These are phyloP conservation scores for Tinea pellionella DNA, from an alignment of 2,888 invertebrate genomes.

Conservation along the genomic window DNA sequence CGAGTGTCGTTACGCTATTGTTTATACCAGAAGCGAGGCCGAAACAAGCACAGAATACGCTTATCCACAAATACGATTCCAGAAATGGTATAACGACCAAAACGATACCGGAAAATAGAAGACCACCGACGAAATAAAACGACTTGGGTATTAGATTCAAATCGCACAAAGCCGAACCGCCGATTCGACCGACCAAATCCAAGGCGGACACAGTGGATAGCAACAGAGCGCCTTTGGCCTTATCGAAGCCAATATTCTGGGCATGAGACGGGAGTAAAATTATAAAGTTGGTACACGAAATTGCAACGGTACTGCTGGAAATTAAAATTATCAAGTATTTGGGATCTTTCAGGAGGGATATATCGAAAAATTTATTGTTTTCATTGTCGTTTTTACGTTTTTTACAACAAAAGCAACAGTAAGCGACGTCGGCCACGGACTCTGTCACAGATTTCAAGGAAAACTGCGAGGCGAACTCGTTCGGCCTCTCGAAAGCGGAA, in stretches of 20 bases:
- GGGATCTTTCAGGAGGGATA: slow-evolving; percentile 78
- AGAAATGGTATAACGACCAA: slow-evolving; percentile 78
- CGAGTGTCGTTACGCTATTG: slow-evolving; percentile 86
- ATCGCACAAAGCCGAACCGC: slow-evolving; percentile 86
- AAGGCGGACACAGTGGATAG: slow-evolving; percentile 84
- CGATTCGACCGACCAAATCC: slow-evolving; percentile 85
- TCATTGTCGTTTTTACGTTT: slow-evolving; percentile 33
- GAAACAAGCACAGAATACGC: slow-evolving; percentile 79
- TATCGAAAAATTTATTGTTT: slow-evolving; percentile 77
- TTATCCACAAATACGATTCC: slow-evolving; percentile 70
- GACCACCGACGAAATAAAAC: slow-evolving; percentile 84
- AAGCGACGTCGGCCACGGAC: slow-evolving; percentile 61
- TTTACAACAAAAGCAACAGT: slow-evolving; percentile 55
- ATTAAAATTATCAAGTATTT: slow-evolving; percentile 83
- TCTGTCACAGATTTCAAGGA: slow-evolving; percentile 76
- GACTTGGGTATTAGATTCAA: slow-evolving; percentile 81
- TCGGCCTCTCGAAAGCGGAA: slow-evolving; percentile 78
- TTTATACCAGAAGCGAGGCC: slow-evolving; percentile 86
- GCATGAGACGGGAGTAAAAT: slow-evolving; percentile 85
- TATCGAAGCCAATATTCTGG: slow-evolving; percentile 76
- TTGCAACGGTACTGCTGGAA: slow-evolving; percentile 87
- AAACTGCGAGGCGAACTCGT: slow-evolving; percentile 82
- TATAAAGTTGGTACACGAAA: slow-evolving; percentile 90
- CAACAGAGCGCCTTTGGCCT: slow-evolving; percentile 76
- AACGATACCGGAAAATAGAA: slow-evolving; percentile 82